A percentile compares a stretch with the other conserved stretches of the same genome.
Evolutionary conservation across 2,113 vertebrate genomes (phyloP).

Genomic region (Nesoenas mayeri): DNA sequence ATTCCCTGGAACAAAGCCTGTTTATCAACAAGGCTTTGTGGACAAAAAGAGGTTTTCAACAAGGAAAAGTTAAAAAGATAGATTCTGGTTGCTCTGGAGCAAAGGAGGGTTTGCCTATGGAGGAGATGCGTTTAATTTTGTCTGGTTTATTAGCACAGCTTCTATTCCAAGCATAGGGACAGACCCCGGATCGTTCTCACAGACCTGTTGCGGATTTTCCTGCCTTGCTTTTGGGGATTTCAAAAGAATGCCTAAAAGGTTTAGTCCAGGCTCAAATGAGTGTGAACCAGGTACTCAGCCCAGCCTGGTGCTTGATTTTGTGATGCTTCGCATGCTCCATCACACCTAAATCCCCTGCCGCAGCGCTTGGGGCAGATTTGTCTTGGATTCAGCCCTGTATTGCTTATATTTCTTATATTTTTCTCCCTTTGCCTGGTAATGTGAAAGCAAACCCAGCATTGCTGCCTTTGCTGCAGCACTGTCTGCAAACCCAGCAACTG

Average conservation of each 20-base stretch:
- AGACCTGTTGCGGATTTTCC: not conserved
- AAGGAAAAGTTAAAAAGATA: not conserved
- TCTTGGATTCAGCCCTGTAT: not conserved
- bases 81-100: not conserved
- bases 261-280: not conserved
- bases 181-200: not conserved
- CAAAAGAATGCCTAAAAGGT: not conserved
- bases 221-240: not conserved
- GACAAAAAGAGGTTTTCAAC: not conserved
- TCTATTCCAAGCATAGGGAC: not conserved
- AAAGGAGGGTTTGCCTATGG: not conserved
- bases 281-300: not conserved
- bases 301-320: not conserved
- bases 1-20: not conserved
- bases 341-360: not conserved
- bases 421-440: too few relatives aligned
- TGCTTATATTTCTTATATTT: not conserved
- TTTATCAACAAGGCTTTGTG: not conserved
- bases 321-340: not conserved
- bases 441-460: not conserved
- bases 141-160: not conserved
- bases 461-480: not conserved
- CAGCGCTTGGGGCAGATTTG: accelerated
- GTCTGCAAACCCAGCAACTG: not conserved
- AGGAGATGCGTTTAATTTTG: not conserved